phyloP scores from a whole-genome alignment of 2,797 vertebrate genomes.

The Zenarchopterus dispar region DNA sequence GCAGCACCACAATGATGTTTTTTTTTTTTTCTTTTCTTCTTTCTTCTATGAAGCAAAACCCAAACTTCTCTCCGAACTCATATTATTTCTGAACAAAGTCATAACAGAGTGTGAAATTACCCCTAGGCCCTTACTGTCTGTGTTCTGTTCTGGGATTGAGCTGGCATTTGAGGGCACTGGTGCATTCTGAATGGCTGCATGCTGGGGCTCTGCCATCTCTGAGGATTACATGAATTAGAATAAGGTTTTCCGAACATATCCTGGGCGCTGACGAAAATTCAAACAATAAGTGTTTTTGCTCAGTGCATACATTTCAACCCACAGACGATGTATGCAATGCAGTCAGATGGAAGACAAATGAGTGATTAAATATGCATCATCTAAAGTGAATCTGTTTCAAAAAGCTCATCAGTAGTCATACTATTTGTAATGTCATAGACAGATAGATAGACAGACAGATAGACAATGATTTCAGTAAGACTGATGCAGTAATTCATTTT shows the following conservation, averaged over 20 bases:
- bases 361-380: slow-evolving; percentile 19
- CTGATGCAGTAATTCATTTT: too few relatives aligned
- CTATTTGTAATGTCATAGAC: neutral
- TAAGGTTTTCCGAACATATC: slow-evolving; percentile 65
- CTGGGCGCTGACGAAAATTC: slow-evolving; percentile 49
- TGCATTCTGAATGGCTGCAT: slow-evolving; percentile 65
- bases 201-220: slow-evolving; percentile 65
- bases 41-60: slow-evolving; percentile 42
- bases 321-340: slow-evolving; percentile 16
- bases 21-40: slow-evolving; percentile 18
- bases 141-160: slow-evolving; percentile 57
- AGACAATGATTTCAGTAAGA: neutral
- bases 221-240: slow-evolving; percentile 72
- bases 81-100: slow-evolving; percentile 68
- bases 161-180: slow-evolving; percentile 67
- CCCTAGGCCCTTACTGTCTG: slow-evolving; percentile 62
- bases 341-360: slow-evolving; percentile 32
- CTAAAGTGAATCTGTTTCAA: slow-evolving; percentile 9
- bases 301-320: slow-evolving; percentile 40
- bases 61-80: slow-evolving; percentile 52
- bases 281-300: slow-evolving; percentile 59
- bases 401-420: slow-evolving; percentile 10
- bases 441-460: too few relatives aligned
- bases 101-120: slow-evolving; percentile 79
- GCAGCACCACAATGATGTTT: slow-evolving; percentile 7